phyloP scores from a whole-genome alignment of 2,888 invertebrate species.

The Eledone cirrhosa region DNA sequence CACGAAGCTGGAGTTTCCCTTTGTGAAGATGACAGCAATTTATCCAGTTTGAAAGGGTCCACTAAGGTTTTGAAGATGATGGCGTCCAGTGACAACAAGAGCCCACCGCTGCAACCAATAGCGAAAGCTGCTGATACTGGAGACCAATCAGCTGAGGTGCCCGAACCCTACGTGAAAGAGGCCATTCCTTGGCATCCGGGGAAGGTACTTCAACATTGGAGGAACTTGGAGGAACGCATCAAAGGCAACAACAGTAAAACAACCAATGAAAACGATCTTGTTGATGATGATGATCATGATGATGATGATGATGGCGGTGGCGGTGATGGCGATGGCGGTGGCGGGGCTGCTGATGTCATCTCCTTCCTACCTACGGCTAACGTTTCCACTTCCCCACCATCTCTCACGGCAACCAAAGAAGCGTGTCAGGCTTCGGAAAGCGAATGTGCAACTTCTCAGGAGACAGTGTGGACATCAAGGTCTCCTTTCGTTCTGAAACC shows the following conservation, averaged over 20 bases:
- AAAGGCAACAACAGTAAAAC: neutral
- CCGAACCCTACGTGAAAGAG: slow-evolving; percentile 70
- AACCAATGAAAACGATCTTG: neutral
- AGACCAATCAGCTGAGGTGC: slow-evolving; percentile 32
- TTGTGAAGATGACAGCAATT: neutral
- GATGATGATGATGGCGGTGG: neutral
- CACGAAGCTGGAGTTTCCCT: neutral
- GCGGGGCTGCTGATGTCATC: neutral
- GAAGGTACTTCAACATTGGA: slow-evolving; percentile 73
- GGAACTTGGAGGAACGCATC: slow-evolving; percentile 73
- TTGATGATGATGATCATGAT: neutral
- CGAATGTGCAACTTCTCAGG: neutral
- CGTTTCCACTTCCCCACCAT: neutral
- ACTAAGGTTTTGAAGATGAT: neutral
- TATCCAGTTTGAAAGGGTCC: neutral
- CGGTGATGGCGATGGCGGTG: neutral
- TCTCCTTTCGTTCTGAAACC: neutral
- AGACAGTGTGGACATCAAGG: neutral
- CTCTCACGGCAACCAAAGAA: neutral
- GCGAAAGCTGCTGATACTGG: neutral
- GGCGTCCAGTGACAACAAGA: neutral
- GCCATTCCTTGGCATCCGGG: slow-evolving; percentile 77
- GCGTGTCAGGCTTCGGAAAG: too few relatives aligned
- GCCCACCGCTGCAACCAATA: too few relatives aligned
- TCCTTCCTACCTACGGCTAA: too few relatives aligned